phyloP scores from a whole-genome alignment of 2,113 vertebrate genomes.

The Eublepharis macularius region DNA sequence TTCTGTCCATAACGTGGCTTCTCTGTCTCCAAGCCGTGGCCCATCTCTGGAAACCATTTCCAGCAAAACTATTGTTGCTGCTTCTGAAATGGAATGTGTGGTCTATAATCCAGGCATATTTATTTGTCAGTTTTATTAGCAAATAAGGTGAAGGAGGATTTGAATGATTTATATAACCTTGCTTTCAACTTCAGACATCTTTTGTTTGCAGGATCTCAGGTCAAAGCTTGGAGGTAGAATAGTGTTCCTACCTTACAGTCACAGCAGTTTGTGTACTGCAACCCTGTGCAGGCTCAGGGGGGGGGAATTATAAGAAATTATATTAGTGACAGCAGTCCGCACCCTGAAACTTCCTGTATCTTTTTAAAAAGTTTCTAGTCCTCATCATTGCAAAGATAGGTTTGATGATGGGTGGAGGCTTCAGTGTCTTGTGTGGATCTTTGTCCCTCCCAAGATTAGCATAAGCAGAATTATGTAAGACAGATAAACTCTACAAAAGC shows the following conservation, averaged over 20 bases:
- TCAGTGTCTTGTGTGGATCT: background rate
- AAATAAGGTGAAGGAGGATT: constrained; percentile 3
- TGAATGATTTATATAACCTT: too few species aligned
- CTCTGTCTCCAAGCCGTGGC: background rate
- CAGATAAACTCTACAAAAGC: too few species aligned
- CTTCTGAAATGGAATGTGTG: background rate
- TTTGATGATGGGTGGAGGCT: background rate
- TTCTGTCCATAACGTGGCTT: background rate
- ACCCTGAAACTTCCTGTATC: background rate
- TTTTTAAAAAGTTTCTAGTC: background rate
- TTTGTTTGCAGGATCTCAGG: too few species aligned
- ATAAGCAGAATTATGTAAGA: background rate
- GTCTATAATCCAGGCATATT: background rate
- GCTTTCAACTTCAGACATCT: too few species aligned
- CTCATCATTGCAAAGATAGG: background rate
- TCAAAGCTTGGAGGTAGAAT: too few species aligned
- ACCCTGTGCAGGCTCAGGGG: background rate
- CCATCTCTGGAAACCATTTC: background rate
- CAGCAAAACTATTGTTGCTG: background rate
- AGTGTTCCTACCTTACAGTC: background rate
- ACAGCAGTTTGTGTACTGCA: background rate
- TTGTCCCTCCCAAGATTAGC: background rate
- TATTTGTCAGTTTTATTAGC: constrained; percentile 18
- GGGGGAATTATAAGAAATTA: background rate
- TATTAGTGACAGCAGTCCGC: background rate